Evolutionary conservation across 2,797 vertebrate species (phyloP).

Genomic region (Dendrocincla tyrannina): DNA sequence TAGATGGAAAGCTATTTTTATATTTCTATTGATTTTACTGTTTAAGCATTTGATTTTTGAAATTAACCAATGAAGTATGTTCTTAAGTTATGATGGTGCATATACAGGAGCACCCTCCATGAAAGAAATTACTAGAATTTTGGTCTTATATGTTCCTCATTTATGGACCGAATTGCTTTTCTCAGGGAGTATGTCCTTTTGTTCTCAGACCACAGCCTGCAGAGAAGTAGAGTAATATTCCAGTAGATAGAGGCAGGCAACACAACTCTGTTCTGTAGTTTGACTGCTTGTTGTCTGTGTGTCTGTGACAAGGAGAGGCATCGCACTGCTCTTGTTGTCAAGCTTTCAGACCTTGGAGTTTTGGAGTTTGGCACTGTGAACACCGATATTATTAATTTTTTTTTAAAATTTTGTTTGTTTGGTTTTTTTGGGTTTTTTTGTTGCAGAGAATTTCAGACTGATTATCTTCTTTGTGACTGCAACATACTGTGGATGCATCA

Average conservation of each 20-base stretch:
- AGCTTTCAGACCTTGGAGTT: not conserved
- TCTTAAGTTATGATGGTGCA: not conserved
- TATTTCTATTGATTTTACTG: not conserved
- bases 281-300: not conserved
- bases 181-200: not conserved
- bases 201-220: not conserved
- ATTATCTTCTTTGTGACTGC: conserved; percentile 94
- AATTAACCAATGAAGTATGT: not conserved
- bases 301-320: not conserved
- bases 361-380: not conserved
- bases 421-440: too few species aligned
- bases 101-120: fast-evolving
- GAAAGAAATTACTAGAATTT: not conserved
- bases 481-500: conserved; percentile 92
- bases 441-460: conserved; percentile 93
- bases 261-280: not conserved
- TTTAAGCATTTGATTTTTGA: not conserved
- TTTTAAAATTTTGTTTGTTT: too few species aligned
- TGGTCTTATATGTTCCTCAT: not conserved
- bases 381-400: not conserved
- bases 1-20: not conserved
- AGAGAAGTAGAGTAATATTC: not conserved
- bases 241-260: not conserved
- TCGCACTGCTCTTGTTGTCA: not conserved
- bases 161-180: not conserved